Base-by-base conservation (phyloP, 2,888 invertebrate genomes). In the Troides oblongomaculatus region DNA sequence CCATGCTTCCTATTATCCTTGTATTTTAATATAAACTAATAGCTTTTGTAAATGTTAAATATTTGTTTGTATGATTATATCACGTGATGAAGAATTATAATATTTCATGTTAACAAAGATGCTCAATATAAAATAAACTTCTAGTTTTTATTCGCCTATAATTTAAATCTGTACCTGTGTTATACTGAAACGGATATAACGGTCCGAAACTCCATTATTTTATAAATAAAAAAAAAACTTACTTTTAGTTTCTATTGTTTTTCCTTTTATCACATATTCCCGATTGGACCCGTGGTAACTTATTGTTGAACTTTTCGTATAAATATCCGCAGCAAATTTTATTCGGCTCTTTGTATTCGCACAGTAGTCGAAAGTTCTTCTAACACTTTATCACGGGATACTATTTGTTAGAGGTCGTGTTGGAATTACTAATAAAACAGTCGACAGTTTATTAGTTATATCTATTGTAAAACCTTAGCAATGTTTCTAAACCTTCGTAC, bases 291-390 rank as follows among this genome's bases (percentile, higher is more conserved):
- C 53, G 57, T 23, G 21, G 59, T 63, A 63, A 63, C 58, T 36
- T 68, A 68, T 59, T 36, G 58, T 21, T 62, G 63, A 68, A 68
- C 58, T 68, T 68, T 63, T 12, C 68, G n/a, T 63, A 68, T 68
- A 68, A 63, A 68, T 59, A 59, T 68, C 68, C 30, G 58, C 46
- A 63, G 63, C 63, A 63, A 68, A 68, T 68, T 68, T 68, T 58
- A 68, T 63, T 63, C 25, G 36, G 25, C 21, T 68, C 63, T 68
- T 68, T 68, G 59, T 63, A 68, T 68, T 68, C 68, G 58, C 58
- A 50, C 50, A 50, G 62, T 58, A 59, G 58, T 68, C 68, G 46
- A 23, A 68, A 63, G 58, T 63, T 58, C 50, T 50, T 43, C 57
- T 50, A 50, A 46, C 68, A 68, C 68, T 63, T 68, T 63, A 68